phyloP scores from a whole-genome alignment of 1,140 invertebrate species.

The Drosophila rufa region DNA sequence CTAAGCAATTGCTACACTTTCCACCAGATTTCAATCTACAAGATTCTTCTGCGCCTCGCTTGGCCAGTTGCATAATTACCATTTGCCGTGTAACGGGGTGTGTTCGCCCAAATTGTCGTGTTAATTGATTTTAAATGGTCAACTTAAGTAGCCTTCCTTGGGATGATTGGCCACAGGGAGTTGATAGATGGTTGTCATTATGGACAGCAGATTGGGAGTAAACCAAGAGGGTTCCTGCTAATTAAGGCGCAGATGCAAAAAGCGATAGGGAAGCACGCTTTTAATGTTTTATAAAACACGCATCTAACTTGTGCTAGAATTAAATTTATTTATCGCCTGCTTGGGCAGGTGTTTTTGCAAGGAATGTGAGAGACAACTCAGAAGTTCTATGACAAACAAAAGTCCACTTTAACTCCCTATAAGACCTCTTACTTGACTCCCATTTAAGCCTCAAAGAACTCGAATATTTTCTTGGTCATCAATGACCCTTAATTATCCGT shows the following conservation, averaged over 20 bases:
- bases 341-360: not conserved
- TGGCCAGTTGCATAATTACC: constrained; percentile 53
- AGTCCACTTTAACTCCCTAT: too few species aligned
- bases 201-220: not conserved
- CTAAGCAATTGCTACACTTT: constrained; percentile 70
- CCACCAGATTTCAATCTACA: constrained; percentile 32
- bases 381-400: too few species aligned
- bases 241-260: not conserved
- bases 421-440: too few species aligned
- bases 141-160: constrained; percentile 37
- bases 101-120: constrained; percentile 58
- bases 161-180: constrained; percentile 33
- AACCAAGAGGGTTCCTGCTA: not conserved
- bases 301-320: not conserved
- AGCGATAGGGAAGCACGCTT: not conserved
- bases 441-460: too few species aligned
- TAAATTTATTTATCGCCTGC: not conserved
- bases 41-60: constrained; percentile 29
- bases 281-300: not conserved
- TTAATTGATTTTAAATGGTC: constrained; percentile 79
- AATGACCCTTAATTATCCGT: not conserved
- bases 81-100: constrained; percentile 42
- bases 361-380: not conserved
- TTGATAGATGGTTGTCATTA: constrained; percentile 27
- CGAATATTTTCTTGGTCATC: not conserved